Conservation (phyloP, 2,113 vertebrate genomes). For the Caranx melampygus region DNA sequence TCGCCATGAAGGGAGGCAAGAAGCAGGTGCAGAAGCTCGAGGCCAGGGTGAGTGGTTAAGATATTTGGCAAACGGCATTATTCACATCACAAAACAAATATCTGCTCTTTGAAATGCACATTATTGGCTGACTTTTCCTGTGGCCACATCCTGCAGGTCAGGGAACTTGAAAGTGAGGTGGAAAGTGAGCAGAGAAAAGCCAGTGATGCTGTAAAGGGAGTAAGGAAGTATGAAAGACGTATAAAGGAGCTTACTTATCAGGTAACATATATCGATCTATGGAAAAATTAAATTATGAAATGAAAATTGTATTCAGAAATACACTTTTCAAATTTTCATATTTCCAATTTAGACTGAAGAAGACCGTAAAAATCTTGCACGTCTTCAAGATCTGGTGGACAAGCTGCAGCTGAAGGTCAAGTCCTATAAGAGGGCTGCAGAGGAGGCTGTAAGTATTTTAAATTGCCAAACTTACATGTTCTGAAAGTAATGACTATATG, state of each 20-base stretch:
- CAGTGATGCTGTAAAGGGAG: conserved; percentile 71
- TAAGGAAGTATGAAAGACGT: conserved; percentile 76
- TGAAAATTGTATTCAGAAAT: not conserved
- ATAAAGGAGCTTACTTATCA: conserved; percentile 79
- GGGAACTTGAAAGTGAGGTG: conserved; percentile 74
- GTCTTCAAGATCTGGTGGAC: conserved; percentile 89
- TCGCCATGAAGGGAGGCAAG: conserved; percentile 88
- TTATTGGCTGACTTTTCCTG: no score
- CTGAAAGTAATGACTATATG: no score
- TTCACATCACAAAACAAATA: no score
- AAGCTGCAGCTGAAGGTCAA: conserved; percentile 85
- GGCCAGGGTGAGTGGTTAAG: conserved; percentile 71
- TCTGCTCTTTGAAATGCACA: no score
- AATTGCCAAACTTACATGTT: no score
- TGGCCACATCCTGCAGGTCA: conserved; percentile 54
- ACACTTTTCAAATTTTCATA: not conserved
- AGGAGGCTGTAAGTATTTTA: conserved; percentile 79
- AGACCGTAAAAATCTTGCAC: conserved; percentile 85
- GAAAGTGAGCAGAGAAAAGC: conserved; percentile 72
- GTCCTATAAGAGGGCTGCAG: conserved; percentile 86
- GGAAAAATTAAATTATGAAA: not conserved
- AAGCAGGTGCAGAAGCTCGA: conserved; percentile 92
- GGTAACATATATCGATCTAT: conserved; percentile 31
- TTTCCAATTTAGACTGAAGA: conserved; percentile 78
- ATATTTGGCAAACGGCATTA: no score